A percentile compares a stretch with the other conserved stretches of the same genome.
Conservation (phyloP, 2,888 invertebrate genomes). For the Andrena flavipes region DNA sequence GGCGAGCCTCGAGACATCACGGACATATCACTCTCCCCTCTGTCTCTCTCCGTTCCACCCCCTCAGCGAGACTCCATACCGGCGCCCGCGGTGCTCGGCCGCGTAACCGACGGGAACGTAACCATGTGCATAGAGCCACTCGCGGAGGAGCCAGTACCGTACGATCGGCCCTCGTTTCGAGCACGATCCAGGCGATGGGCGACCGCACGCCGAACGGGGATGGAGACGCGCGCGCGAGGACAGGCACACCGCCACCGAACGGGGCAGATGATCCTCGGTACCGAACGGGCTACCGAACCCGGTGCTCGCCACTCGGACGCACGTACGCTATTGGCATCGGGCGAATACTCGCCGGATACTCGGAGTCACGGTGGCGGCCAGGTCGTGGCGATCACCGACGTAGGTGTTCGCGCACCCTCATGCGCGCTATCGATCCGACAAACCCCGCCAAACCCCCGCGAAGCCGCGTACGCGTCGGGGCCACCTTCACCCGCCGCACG, state of each 20-base stretch:
- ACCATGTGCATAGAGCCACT: constrained; percentile 46
- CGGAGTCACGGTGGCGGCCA: constrained; percentile 49
- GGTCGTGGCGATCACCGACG: constrained; percentile 59
- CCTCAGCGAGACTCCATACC: constrained; percentile 60
- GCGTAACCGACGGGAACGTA: constrained; percentile 57
- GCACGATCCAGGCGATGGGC: constrained; percentile 19
- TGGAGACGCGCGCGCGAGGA: constrained; percentile 23
- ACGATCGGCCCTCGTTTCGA: constrained; percentile 10
- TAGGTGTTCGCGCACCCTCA: constrained; percentile 69
- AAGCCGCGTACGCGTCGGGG: constrained; percentile 43
- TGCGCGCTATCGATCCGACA: constrained; percentile 76
- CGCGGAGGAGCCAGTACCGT: constrained; percentile 34
- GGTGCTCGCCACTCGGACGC: constrained; percentile 66
- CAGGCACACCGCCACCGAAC: not conserved
- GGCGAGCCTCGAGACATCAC: constrained; percentile 71
- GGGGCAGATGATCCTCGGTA: constrained; percentile 6
- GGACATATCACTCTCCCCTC: constrained; percentile 68
- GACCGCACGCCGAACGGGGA: constrained; percentile 9
- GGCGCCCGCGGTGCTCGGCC: constrained; percentile 52
- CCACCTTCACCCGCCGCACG: constrained; percentile 27
- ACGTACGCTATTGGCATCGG: constrained; percentile 73
- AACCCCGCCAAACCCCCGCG: constrained; percentile 69
- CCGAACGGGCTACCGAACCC: constrained; percentile 55
- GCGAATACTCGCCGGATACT: constrained; percentile 57
- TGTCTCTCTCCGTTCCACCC: not conserved